These are phyloP conservation scores for Arizona elegans DNA, from an alignment of 2,113 vertebrate species.

Conservation along the genomic window DNA sequence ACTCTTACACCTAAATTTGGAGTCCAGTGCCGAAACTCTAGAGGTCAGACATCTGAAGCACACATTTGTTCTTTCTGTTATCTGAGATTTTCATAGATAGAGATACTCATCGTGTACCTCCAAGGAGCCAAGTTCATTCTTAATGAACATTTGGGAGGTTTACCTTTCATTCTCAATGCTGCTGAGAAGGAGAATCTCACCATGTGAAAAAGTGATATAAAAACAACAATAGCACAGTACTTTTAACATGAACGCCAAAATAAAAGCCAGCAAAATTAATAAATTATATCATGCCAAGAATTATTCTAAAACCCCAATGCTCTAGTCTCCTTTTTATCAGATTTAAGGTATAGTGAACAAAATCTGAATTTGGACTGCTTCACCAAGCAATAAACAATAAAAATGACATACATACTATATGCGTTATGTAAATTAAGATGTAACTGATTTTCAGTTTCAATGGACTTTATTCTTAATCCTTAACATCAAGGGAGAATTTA, in stretches of 20 bases:
- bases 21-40: constrained; percentile 39
- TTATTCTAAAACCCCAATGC: neutral
- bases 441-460: neutral
- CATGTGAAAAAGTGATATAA: neutral
- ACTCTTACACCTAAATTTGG: constrained; percentile 55
- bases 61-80: constrained; percentile 61
- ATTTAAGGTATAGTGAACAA: neutral
- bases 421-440: neutral
- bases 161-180: constrained; percentile 27
- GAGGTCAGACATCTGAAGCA: constrained; percentile 54
- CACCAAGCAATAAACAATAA: neutral
- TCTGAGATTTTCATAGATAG: constrained; percentile 55
- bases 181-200: constrained; percentile 35
- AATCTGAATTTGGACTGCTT: neutral
- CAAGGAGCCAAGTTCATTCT: constrained; percentile 27
- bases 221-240: neutral
- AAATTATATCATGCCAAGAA: neutral
- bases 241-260: constrained; percentile 34
- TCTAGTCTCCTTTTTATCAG: neutral
- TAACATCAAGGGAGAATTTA: neutral
- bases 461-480: neutral
- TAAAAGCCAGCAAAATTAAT: neutral
- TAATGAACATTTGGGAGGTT: constrained; percentile 41
- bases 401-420: neutral
- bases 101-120: constrained; percentile 25